Base-by-base conservation (phyloP, 1,140 invertebrate genomes). In the Drosophila mojavensis region DNA sequence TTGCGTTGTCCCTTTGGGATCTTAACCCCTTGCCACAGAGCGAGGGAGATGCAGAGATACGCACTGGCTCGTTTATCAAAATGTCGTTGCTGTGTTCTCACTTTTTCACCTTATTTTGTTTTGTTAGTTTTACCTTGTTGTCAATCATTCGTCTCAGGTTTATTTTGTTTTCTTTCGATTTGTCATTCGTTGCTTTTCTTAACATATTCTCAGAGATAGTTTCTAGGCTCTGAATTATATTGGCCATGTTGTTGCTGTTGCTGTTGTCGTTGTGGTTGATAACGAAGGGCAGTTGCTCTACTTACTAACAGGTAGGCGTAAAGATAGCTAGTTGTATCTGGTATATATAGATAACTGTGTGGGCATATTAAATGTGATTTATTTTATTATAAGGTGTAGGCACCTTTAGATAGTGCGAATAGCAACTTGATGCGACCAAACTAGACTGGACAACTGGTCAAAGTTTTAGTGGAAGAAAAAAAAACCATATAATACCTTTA, bases 131-230 rank as follows among this genome's bases (percentile, higher is more conserved):
- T 62, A 10, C 28, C 56, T 30, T 83, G 81, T 84, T 82, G 76
- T 89, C 83, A 83, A 88, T 88, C 83, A 89, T 89, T 89, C 68
- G 84, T 88, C 84, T 73, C 65, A 74, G 54, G 68, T 81, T 73
- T 78, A 11, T 64, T 66, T 64, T 62, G 6, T 51, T 56, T 50
- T 62, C 15, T 54, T 59, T 69, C 39, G 64, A 41, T 63, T 63
- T 69, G 43, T 69, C 47, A 33, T 78, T 74, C 50, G 30, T 59
- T 24, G 45, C 15, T 41, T 45, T 68, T 69, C 73, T 60, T n/a
- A 41, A n/a, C 36, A 11, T 24, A 45, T 65, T 45, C 33, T 50
- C 71, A 53, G 47, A 66, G 30, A 24, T 67, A 58, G 68, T 60
- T 74, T 67, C 17, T 43, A 59, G 39, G 45, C 47, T 63, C 45